A percentile compares a stretch with the other conserved stretches of the same genome.
These are phyloP conservation scores for Cuculus canorus DNA, from an alignment of 2,797 vertebrate genomes.

Conservation along the genomic window DNA sequence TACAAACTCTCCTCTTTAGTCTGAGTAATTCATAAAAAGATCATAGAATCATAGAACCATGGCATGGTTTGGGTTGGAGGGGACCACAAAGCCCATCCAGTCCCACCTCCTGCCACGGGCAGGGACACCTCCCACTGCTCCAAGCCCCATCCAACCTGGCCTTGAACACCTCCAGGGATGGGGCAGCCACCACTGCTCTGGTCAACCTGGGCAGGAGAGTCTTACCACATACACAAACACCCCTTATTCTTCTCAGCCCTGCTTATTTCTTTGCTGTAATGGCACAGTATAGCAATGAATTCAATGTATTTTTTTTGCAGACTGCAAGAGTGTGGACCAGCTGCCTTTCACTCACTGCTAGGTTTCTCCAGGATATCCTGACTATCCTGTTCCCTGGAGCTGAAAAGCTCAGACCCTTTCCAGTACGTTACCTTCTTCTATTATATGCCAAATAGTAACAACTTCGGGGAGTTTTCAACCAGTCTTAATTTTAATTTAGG, in stretches of 20 bases:
- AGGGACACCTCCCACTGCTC: no score
- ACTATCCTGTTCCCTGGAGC: neutral
- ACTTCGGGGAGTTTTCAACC: neutral
- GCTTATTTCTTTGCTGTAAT: neutral
- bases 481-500: neutral
- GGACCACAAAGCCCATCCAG: no score
- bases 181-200: no score
- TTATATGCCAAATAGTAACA: neutral
- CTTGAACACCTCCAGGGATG: no score
- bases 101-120: no score
- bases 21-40: neutral
- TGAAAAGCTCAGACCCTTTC: neutral
- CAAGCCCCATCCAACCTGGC: no score
- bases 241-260: neutral
- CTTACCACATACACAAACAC: neutral
- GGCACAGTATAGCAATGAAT: rapidly evolving
- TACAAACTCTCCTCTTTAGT: neutral
- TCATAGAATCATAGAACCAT: no score
- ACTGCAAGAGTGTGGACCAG: neutral
- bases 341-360: neutral
- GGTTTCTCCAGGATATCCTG: neutral
- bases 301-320: neutral
- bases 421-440: neutral
- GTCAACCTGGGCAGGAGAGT: no score
- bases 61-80: no score